Conservation (phyloP, 2,888 invertebrate species). For the Mactromeris polynyma region DNA sequence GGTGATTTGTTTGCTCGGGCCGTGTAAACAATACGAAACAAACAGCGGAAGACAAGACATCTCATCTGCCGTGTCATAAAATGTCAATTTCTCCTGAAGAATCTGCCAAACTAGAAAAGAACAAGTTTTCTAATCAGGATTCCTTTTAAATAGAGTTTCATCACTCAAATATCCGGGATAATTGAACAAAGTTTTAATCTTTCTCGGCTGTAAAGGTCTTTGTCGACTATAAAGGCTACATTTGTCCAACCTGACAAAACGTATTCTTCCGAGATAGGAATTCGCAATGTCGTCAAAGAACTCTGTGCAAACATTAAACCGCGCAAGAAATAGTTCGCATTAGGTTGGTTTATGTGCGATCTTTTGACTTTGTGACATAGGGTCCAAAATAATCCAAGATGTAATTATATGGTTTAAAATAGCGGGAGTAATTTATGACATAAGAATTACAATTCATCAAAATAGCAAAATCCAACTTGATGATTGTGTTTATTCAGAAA, state of each 20-base stretch:
- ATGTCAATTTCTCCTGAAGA: constrained; percentile 65
- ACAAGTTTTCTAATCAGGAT: constrained; percentile 62
- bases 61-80: constrained; percentile 66
- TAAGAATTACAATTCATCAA: constrained; percentile 65
- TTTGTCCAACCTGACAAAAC: constrained; percentile 55
- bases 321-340: constrained; percentile 1
- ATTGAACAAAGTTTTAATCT: constrained; percentile 68
- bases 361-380: constrained; percentile 61
- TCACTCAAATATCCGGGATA: constrained; percentile 58
- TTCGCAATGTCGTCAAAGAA: constrained; percentile 38
- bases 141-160: constrained; percentile 60
- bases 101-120: constrained; percentile 62
- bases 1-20: constrained; percentile 65
- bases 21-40: constrained; percentile 68
- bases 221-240: constrained; percentile 57
- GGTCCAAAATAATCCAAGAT: constrained; percentile 44
- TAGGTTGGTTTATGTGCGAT: constrained; percentile 51
- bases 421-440: constrained; percentile 62
- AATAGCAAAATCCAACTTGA: constrained; percentile 33
- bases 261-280: constrained; percentile 46
- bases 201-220: constrained; percentile 59
- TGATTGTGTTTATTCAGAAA: constrained; percentile 63
- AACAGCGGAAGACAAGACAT: constrained; percentile 63
- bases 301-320: constrained; percentile 32
- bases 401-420: constrained; percentile 51